Conservation (phyloP, 2,888 invertebrate genomes). For the Exocentrus adspersus region DNA sequence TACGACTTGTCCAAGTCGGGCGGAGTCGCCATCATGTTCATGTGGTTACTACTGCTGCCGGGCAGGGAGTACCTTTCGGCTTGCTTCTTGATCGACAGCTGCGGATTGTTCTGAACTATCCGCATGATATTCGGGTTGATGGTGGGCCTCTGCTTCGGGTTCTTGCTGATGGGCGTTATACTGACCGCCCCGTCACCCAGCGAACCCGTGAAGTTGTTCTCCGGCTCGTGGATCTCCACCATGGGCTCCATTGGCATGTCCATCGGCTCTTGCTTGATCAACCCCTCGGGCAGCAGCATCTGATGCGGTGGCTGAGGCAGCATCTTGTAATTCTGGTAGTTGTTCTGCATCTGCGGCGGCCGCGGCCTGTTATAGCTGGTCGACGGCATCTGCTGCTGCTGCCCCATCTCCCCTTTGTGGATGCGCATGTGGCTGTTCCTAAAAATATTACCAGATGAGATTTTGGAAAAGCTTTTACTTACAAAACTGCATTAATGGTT, state of each 20-base stretch:
- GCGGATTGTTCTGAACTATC: conserved; percentile 62
- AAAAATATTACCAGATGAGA: not conserved
- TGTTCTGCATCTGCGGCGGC: conserved; percentile 8
- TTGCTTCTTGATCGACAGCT: conserved; percentile 58
- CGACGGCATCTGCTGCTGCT: no score
- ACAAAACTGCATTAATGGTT: no score
- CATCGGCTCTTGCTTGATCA: conserved; percentile 58
- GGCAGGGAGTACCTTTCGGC: conserved; percentile 34
- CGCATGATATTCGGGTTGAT: conserved; percentile 60
- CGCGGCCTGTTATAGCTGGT: conserved; percentile 25
- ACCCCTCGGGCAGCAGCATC: conserved; percentile 24
- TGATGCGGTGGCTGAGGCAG: conserved; percentile 3
- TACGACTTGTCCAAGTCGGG: conserved; percentile 52
- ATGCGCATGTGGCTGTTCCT: conserved; percentile 63
- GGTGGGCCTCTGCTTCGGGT: conserved; percentile 52
- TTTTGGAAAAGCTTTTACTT: no score
- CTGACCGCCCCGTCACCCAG: conserved; percentile 56
- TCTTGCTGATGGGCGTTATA: conserved; percentile 60
- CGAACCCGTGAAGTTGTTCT: conserved; percentile 37
- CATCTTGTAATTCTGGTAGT: conserved; percentile 15
- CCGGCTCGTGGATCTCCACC: conserved; percentile 61
- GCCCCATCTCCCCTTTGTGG: conserved; percentile 55
- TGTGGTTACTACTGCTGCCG: conserved; percentile 29
- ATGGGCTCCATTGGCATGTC: conserved; percentile 56
- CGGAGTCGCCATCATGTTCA: conserved; percentile 28